phyloP scores from a whole-genome alignment of 2,888 invertebrate species.

The Eurytoma adleriae region DNA sequence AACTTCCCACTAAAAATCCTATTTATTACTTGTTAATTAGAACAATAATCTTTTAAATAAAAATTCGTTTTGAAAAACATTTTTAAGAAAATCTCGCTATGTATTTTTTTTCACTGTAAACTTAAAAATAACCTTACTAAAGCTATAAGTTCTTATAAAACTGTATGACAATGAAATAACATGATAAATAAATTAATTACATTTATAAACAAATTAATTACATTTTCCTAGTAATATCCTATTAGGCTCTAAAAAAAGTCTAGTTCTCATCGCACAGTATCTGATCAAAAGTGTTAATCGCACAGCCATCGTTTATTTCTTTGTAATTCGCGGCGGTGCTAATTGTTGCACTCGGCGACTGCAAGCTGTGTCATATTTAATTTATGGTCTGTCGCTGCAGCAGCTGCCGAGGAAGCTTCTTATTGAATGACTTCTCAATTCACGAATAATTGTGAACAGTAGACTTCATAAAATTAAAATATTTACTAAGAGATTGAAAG shows the following conservation, averaged over 20 bases:
- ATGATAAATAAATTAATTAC: too few species aligned
- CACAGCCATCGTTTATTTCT: constrained; percentile 80
- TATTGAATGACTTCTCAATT: constrained; percentile 83
- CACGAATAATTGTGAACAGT: constrained; percentile 75
- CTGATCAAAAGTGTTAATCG: constrained; percentile 78
- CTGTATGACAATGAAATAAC: too few species aligned
- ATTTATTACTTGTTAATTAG: constrained; percentile 10
- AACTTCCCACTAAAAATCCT: not conserved
- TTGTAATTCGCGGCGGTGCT: constrained; percentile 77
- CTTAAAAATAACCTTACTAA: constrained; percentile 33
- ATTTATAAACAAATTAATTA: too few species aligned
- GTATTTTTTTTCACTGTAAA: not conserved
- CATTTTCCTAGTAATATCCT: too few species aligned
- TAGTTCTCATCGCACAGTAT: not conserved
- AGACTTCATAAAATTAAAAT: not conserved
- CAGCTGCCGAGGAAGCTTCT: constrained; percentile 84
- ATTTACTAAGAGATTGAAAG: not conserved
- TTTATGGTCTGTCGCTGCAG: constrained; percentile 85
- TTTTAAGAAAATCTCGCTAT: constrained; percentile 9
- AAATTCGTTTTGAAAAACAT: constrained; percentile 29
- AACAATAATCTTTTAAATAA: constrained; percentile 3
- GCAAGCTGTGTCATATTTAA: constrained; percentile 79
- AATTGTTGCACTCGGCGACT: constrained; percentile 82
- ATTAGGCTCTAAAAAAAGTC: too few species aligned
- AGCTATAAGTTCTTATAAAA: constrained; percentile 19